Evolutionary conservation across 1,140 invertebrate genomes (phyloP).

Genomic region (Ericerus pela): DNA sequence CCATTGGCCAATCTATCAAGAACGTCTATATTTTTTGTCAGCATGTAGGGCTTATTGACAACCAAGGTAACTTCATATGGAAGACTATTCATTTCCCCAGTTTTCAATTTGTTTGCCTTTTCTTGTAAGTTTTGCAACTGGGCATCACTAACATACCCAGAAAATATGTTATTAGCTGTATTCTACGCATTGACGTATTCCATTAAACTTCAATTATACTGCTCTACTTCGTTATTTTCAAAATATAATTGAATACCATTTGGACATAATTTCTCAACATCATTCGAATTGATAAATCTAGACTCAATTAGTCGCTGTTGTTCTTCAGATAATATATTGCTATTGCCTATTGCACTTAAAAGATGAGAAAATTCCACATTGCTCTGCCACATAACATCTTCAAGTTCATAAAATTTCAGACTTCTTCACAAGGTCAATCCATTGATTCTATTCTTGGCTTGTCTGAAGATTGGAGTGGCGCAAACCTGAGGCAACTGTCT

Average conservation of each 20-base stretch:
- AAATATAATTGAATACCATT: conserved; percentile 22
- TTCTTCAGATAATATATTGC: too few relatives aligned
- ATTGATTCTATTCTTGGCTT: too few relatives aligned
- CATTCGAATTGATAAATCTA: too few relatives aligned
- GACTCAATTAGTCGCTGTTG: too few relatives aligned
- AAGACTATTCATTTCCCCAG: conserved; percentile 28
- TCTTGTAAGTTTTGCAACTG: background rate
- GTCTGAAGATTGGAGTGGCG: too few relatives aligned
- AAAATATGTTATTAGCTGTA: conserved; percentile 4
- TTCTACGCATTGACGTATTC: background rate
- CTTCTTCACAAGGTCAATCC: too few relatives aligned
- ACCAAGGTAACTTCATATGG: conserved; percentile 28
- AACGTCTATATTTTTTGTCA: conserved; percentile 30
- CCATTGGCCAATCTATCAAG: conserved; percentile 30
- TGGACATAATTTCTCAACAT: too few relatives aligned
- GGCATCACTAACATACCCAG: conserved; percentile 12
- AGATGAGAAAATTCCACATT: too few relatives aligned
- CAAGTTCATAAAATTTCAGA: too few relatives aligned
- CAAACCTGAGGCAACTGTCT: too few relatives aligned
- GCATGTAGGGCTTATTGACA: conserved; percentile 25
- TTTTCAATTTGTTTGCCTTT: conserved; percentile 24
- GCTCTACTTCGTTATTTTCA: conserved; percentile 12
- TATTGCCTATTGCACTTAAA: too few relatives aligned
- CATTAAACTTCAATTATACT: conserved; percentile 9
- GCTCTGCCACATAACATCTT: too few relatives aligned